Percentiles rank a stretch among this genome's conserved stretches.
These are phyloP conservation scores for Cynoglossus semilaevis DNA, from an alignment of 2,113 vertebrate genomes.

Conservation along the genomic window DNA sequence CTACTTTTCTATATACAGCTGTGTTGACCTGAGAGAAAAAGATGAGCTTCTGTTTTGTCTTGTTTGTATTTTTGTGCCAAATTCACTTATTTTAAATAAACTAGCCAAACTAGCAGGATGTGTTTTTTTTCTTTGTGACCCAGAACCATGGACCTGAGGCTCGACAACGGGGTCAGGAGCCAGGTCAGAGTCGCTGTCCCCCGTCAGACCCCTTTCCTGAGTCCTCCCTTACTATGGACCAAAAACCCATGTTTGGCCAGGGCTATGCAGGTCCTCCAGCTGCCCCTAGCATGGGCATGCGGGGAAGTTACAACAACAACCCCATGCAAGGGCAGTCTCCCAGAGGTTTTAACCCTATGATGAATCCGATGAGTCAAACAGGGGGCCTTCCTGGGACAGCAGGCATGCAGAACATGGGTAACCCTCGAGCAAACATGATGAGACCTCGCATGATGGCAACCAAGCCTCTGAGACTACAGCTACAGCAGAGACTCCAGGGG, in stretches of 20 bases:
- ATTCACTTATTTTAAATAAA: too few relatives aligned
- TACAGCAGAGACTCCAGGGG: slow-evolving; percentile 94
- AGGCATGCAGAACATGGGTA: slow-evolving; percentile 77
- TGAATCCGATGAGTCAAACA: slow-evolving; percentile 69
- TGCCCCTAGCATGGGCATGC: slow-evolving; percentile 81
- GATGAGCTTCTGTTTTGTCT: not conserved
- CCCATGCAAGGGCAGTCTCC: slow-evolving; percentile 82
- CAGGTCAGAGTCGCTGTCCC: slow-evolving; percentile 40
- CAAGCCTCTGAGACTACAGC: slow-evolving; percentile 91
- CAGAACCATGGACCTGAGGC: slow-evolving; percentile 59
- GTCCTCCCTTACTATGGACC: slow-evolving; percentile 84
- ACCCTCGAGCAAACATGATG: slow-evolving; percentile 82
- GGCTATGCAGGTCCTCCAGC: slow-evolving; percentile 83
- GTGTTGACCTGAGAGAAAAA: not conserved
- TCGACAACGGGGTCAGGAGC: slow-evolving; percentile 45
- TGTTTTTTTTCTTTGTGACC: slow-evolving; percentile 2
- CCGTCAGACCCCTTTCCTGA: slow-evolving; percentile 84
- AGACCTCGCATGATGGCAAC: slow-evolving; percentile 86
- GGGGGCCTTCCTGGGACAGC: slow-evolving; percentile 73
- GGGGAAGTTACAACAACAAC: slow-evolving; percentile 75
- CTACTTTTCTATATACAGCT: not conserved
- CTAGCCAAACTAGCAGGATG: too few relatives aligned
- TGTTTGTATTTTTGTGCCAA: too few relatives aligned
- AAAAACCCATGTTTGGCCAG: slow-evolving; percentile 86
- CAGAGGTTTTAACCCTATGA: slow-evolving; percentile 83